Percentiles rank a stretch among this genome's conserved stretches.
Conservation (phyloP, 2,888 invertebrate species). For the Melinaea menophilus region DNA sequence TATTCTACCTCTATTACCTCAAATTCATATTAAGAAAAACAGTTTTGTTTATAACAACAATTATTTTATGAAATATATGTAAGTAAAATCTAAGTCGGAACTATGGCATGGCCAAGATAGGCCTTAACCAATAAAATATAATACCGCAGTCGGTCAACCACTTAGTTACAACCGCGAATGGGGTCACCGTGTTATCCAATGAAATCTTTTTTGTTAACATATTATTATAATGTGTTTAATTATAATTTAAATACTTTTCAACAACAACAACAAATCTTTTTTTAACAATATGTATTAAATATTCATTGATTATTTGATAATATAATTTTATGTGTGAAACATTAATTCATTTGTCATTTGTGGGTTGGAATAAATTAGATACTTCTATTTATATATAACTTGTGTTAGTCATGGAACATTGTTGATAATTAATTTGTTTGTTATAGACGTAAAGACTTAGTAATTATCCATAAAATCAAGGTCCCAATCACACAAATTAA, state of each 20-base stretch:
- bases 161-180: constrained; percentile 1
- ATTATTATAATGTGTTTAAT: neutral
- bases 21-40: too few species aligned
- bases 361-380: neutral
- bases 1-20: too few species aligned
- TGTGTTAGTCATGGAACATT: neutral
- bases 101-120: neutral
- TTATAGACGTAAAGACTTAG: neutral
- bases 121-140: constrained; percentile 5
- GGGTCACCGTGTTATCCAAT: constrained; percentile 5
- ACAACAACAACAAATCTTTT: too few species aligned
- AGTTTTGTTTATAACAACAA: neutral
- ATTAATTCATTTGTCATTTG: neutral
- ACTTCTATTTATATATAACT: neutral
- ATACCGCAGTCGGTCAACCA: neutral
- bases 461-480: constrained; percentile 21
- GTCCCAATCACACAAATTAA: constrained; percentile 65
- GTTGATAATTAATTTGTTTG: neutral
- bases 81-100: neutral
- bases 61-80: neutral
- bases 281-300: too few species aligned
- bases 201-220: neutral
- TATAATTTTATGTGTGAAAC: neutral
- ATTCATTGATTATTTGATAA: neutral
- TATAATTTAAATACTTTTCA: neutral